Evolutionary conservation across 2,888 invertebrate genomes (phyloP), one percentile per base, ranked within the genome.

Genomic region (Caenorhabditis sp.): DNA sequence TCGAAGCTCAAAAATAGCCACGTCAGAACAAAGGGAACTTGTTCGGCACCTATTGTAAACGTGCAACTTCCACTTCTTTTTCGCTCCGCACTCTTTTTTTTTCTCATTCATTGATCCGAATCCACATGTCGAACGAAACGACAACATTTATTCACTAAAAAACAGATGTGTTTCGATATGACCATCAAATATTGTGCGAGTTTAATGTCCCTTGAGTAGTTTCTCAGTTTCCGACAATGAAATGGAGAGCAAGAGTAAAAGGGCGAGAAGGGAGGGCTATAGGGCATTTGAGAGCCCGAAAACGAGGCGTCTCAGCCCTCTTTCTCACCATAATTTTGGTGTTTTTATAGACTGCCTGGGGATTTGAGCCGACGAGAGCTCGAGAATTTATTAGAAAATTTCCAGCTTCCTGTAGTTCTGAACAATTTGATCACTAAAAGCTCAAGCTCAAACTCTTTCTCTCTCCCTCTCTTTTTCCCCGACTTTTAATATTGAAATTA

Each of bases 291-390:
- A 41, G 52, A 56, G 46, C 46, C 30, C n/a, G n/a, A 55, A 20
- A 24, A 1, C 13, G 39, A 13, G 17, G 11, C 45, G 26, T 24
- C 22, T 17, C 26, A 11, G 26, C 27, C 41, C 32, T 11, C 20
- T 68, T 68, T 68, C 68, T 58, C 68, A 68, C 58, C 58, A 68
- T 59, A 52, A 68, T 59, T 68, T 43, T 68, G 26, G 48, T 66
- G 62, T 56, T 66, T 66, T 66, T 46, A 66, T 66, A 48, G 56
- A 30, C 56, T 30, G 26, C 66, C 45, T 53, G 63, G 52, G 62
- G 43, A 52, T 52, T 55, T 20, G 11, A 39, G 63, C 17, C 26
- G 17, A 41, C 43, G 55, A 55, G 52, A 43, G 37, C 35, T 45
- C 26, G 37, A 39, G 48, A 66, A 58, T 55, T 55, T 37, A 55